phyloP scores from a whole-genome alignment of 2,888 invertebrate genomes.

The Drosophila flavopinicola region DNA sequence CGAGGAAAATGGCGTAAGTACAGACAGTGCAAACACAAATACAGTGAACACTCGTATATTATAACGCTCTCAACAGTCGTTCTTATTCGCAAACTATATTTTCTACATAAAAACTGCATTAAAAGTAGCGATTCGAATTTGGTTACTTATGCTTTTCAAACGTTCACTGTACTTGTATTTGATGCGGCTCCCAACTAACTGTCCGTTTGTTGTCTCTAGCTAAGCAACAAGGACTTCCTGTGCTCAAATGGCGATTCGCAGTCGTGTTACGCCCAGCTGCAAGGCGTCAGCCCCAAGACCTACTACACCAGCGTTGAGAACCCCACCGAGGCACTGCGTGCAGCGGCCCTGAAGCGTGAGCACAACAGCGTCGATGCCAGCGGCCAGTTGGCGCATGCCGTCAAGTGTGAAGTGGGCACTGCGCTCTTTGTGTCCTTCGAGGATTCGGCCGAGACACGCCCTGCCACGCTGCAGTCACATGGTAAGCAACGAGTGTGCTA shows the following conservation, averaged over 20 bases:
- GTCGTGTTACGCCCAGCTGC: conserved; percentile 84
- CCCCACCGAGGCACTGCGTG: conserved; percentile 86
- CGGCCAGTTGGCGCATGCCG: conserved; percentile 65
- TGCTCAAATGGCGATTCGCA: conserved; percentile 82
- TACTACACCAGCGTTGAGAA: conserved; percentile 88
- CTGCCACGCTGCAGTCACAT: conserved; percentile 84
- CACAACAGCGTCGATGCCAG: conserved; percentile 64
- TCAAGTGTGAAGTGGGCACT: conserved; percentile 84
- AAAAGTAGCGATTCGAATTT: too few species aligned
- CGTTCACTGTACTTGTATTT: too few species aligned
- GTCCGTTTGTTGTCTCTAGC: conserved; percentile 70
- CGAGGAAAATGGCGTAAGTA: conserved; percentile 85
- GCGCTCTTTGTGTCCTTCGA: conserved; percentile 86
- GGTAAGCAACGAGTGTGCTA: conserved; percentile 36
- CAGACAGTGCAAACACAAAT: not conserved
- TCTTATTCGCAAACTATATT: not conserved
- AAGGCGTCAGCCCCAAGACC: conserved; percentile 82
- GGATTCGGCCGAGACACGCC: conserved; percentile 86
- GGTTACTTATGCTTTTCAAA: too few species aligned
- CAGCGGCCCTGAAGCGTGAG: conserved; percentile 84
- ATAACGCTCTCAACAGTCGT: not conserved
- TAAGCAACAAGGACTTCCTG: conserved; percentile 85
- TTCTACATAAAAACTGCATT: too few species aligned
- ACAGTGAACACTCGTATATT: not conserved
- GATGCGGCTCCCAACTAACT: too few species aligned